Percentiles rank a stretch among this genome's conserved stretches.
These are phyloP conservation scores for Argyra leucocephala DNA, from an alignment of 2,888 invertebrate genomes.

Conservation along the genomic window DNA sequence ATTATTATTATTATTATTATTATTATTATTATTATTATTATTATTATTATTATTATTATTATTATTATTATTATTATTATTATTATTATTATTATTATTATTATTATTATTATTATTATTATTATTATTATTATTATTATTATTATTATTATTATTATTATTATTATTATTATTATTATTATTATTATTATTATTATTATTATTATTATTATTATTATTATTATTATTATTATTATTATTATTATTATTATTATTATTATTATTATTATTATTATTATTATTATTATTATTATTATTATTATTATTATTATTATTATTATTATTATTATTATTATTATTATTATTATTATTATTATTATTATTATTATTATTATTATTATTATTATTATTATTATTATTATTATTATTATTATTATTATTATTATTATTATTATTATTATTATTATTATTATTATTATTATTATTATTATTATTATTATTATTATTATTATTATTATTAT, in stretches of 20 bases:
- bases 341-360: constrained; percentile 4
- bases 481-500: constrained; percentile 1
- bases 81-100: constrained; percentile 1
- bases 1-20: constrained; percentile 4
- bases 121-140: constrained; percentile 1
- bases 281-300: background rate
- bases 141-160: background rate
- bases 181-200: constrained; percentile 1
- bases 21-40: constrained; percentile 4
- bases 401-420: constrained; percentile 6
- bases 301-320: constrained; percentile 1
- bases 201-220: constrained; percentile 4
- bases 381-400: background rate
- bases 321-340: constrained; percentile 1
- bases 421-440: constrained; percentile 1
- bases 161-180: background rate
- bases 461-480: constrained; percentile 4
- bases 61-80: constrained; percentile 3
- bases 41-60: background rate
- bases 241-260: constrained; percentile 6
- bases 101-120: constrained; percentile 3
- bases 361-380: constrained; percentile 1
- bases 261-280: background rate
- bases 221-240: constrained; percentile 6
- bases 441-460: background rate